A percentile compares a stretch with the other conserved stretches of the same genome.
Evolutionary conservation across 2,888 invertebrate species (phyloP).

Genomic region (Diarsia brunnea): DNA sequence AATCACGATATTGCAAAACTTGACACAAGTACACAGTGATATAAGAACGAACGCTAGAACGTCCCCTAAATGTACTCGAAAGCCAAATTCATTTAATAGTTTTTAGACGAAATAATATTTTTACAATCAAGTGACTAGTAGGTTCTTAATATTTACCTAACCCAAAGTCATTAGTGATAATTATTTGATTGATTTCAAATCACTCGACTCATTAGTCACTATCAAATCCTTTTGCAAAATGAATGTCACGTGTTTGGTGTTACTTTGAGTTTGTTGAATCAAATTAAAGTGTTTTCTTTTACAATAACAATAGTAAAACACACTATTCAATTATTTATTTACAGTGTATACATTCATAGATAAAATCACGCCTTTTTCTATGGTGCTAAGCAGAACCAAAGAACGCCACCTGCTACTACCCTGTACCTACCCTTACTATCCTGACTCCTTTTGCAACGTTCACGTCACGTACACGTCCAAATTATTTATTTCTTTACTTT

Average conservation of each 20-base stretch:
- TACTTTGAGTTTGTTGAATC: background rate
- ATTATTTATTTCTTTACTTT: background rate
- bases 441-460: too few species aligned
- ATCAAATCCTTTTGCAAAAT: conserved; percentile 58
- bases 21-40: too few species aligned
- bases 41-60: too few species aligned
- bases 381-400: too few species aligned
- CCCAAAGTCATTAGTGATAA: conserved; percentile 33
- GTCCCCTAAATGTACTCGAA: background rate
- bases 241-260: conserved; percentile 28
- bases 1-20: conserved; percentile 9
- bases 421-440: too few species aligned
- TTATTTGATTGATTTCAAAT: conserved; percentile 65
- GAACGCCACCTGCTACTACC: too few species aligned
- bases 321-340: background rate
- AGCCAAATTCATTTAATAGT: background rate
- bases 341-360: too few species aligned
- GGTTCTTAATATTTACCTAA: conserved; percentile 39
- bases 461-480: background rate
- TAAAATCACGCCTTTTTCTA: too few species aligned
- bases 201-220: conserved; percentile 33
- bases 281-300: background rate
- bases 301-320: background rate
- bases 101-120: background rate
- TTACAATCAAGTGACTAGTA: conserved; percentile 21